phyloP scores from a whole-genome alignment of 2,888 invertebrate genomes.

The Leucania comma region DNA sequence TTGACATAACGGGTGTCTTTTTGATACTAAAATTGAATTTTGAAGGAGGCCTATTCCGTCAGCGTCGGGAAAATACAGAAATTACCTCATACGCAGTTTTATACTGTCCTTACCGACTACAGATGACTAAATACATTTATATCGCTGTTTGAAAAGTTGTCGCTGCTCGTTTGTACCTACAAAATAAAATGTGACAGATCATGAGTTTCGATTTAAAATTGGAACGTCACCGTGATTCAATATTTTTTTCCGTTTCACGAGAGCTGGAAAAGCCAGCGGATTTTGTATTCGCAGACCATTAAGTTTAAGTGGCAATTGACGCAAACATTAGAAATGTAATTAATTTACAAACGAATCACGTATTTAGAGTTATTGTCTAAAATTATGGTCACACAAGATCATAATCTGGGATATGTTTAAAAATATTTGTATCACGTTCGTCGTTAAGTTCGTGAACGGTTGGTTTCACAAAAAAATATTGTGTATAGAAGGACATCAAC shows the following conservation, averaged over 20 bases:
- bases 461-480: conserved; percentile 79
- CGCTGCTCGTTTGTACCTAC: conserved; percentile 46
- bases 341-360: conserved; percentile 81
- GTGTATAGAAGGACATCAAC: conserved; percentile 79
- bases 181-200: conserved; percentile 52
- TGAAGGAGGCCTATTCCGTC: conserved; percentile 45
- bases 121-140: conserved; percentile 57
- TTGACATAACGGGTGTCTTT: conserved; percentile 74
- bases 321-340: conserved; percentile 61
- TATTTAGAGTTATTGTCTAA: conserved; percentile 86
- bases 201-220: conserved; percentile 47
- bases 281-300: conserved; percentile 21
- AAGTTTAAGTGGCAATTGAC: conserved; percentile 50
- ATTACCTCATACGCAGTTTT: conserved; percentile 54
- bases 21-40: conserved; percentile 51
- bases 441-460: conserved; percentile 81
- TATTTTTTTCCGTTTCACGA: conserved; percentile 19
- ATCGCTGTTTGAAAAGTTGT: conserved; percentile 55
- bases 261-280: neutral
- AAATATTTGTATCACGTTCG: conserved; percentile 86
- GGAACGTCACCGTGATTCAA: conserved; percentile 44
- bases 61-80: conserved; percentile 43
- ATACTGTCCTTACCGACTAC: conserved; percentile 26
- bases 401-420: conserved; percentile 82
- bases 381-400: conserved; percentile 84